These are phyloP conservation scores for Dendrolimus kikuchii DNA, from an alignment of 1,140 invertebrate species.

Conservation along the genomic window DNA sequence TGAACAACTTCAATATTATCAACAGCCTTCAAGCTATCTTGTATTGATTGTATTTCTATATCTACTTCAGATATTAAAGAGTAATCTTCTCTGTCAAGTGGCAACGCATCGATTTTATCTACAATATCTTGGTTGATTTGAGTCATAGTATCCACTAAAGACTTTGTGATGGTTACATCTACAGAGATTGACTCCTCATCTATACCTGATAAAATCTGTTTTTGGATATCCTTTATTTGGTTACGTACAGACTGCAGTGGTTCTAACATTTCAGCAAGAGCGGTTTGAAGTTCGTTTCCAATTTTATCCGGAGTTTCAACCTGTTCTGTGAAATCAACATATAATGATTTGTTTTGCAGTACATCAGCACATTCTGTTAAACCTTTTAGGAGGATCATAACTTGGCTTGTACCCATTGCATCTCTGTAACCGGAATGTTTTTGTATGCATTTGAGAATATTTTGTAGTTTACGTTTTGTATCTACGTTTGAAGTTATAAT, in stretches of 20 bases:
- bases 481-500: neutral
- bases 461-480: constrained; percentile 19
- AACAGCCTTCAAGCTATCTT: constrained; percentile 26
- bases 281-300: constrained; percentile 19
- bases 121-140: constrained; percentile 33
- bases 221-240: constrained; percentile 30
- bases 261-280: constrained; percentile 31
- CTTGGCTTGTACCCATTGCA: constrained; percentile 31
- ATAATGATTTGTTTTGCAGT: constrained; percentile 21
- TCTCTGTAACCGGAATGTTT: constrained; percentile 39
- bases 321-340: constrained; percentile 10
- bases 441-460: constrained; percentile 27
- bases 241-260: constrained; percentile 30
- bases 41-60: constrained; percentile 36
- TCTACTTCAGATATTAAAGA: constrained; percentile 32
- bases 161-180: constrained; percentile 35
- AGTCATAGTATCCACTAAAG: constrained; percentile 27
- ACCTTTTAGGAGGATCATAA: constrained; percentile 46
- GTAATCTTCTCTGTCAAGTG: constrained; percentile 24
- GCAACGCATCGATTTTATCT: constrained; percentile 16
- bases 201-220: constrained; percentile 25
- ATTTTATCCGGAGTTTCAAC: constrained; percentile 12
- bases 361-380: constrained; percentile 43
- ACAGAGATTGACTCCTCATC: constrained; percentile 32
- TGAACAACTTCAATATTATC: constrained; percentile 17